phyloP scores from a whole-genome alignment of 2,113 vertebrate genomes.

The Poicephalus meyeri region DNA sequence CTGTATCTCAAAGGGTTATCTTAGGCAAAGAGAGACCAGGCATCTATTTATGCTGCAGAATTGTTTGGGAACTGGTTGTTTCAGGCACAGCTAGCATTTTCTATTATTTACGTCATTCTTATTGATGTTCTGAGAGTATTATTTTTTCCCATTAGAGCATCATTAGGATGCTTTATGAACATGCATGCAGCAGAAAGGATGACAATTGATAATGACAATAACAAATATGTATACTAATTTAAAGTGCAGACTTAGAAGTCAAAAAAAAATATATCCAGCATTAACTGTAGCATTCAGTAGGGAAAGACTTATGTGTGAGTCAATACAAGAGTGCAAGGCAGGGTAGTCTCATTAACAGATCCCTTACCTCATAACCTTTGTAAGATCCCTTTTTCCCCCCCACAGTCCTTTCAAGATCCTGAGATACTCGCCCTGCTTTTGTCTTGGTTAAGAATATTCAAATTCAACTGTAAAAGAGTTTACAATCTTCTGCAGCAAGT shows the following conservation, averaged over 20 bases:
- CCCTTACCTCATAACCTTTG: neutral
- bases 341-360: neutral
- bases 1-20: constrained; percentile 56
- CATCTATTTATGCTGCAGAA: neutral
- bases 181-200: neutral
- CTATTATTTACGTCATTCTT: neutral
- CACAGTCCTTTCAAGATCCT: neutral
- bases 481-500: neutral
- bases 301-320: neutral
- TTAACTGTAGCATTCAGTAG: neutral
- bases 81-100: neutral
- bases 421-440: neutral
- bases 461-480: neutral
- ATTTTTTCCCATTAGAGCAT: neutral
- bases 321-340: neutral
- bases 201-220: neutral
- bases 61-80: constrained; percentile 7
- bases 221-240: neutral
- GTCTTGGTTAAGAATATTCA: neutral
- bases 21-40: constrained; percentile 21
- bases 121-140: neutral
- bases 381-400: accelerated
- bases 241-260: neutral
- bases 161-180: neutral
- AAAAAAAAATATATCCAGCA: neutral